Conservation (phyloP, 92 coral and sea anemone genomes). For the Micromussa lordhowensis region DNA sequence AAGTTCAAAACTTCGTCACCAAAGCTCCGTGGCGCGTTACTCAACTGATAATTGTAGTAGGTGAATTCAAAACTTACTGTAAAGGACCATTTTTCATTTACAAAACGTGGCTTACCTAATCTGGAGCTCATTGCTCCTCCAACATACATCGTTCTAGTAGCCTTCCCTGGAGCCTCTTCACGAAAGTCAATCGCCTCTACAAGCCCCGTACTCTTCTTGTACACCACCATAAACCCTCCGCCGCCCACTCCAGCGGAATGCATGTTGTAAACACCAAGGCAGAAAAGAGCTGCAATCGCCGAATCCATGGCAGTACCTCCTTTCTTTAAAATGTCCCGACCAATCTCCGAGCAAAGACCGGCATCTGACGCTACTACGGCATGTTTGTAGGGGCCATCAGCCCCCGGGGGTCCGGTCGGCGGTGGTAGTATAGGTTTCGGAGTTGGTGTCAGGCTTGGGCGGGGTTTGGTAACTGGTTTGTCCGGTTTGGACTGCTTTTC, state of each 20-base stretch:
- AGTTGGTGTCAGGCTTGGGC: slow-evolving; percentile 15
- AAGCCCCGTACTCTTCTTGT: slow-evolving; percentile 27
- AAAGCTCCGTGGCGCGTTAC: no score
- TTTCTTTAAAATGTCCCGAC: slow-evolving; percentile 50
- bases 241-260: slow-evolving; percentile 77
- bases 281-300: slow-evolving; percentile 62
- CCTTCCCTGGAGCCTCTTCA: slow-evolving; percentile 66
- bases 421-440: slow-evolving; percentile 45
- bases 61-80: background rate
- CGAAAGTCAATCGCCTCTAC: slow-evolving; percentile 71
- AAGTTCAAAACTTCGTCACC: no score
- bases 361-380: slow-evolving; percentile 82
- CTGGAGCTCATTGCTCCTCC: slow-evolving; percentile 56
- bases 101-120: slow-evolving; percentile 49
- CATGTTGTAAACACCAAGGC: slow-evolving; percentile 70
- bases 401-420: slow-evolving; percentile 62
- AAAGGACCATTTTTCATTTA: background rate
- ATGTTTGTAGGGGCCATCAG: slow-evolving; percentile 70
- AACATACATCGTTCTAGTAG: slow-evolving; percentile 58
- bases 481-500: slow-evolving; percentile 13
- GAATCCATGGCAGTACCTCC: slow-evolving; percentile 70
- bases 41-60: no score
- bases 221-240: slow-evolving; percentile 67
- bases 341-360: slow-evolving; percentile 70
- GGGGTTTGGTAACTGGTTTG: background rate